Evolutionary conservation across 2,888 invertebrate genomes (phyloP).

Genomic region (Thelaira solivaga): DNA sequence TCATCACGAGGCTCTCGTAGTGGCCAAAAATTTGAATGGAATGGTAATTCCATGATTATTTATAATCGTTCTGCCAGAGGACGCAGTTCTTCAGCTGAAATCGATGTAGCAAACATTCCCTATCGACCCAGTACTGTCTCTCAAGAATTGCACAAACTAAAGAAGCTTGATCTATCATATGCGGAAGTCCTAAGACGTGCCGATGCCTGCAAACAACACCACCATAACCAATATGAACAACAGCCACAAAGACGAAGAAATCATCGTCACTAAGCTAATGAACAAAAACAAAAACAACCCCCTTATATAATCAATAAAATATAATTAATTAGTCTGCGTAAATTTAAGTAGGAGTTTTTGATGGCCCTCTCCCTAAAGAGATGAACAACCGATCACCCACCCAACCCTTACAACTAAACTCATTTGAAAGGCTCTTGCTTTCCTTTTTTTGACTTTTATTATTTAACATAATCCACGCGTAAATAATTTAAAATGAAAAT

Average conservation of each 20-base stretch:
- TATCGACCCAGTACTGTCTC: slow-evolving; percentile 86
- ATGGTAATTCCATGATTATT: slow-evolving; percentile 84
- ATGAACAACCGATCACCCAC: neutral
- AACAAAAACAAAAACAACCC: slow-evolving; percentile 6
- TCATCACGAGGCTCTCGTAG: slow-evolving; percentile 50
- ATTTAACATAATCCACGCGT: no score
- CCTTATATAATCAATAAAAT: slow-evolving; percentile 46
- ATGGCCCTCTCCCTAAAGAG: neutral
- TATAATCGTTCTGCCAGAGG: slow-evolving; percentile 79
- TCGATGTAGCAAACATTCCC: slow-evolving; percentile 75
- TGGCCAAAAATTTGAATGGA: slow-evolving; percentile 79
- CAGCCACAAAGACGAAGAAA: slow-evolving; percentile 63
- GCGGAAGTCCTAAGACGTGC: slow-evolving; percentile 88
- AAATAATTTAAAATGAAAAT: neutral
- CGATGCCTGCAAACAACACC: slow-evolving; percentile 73
- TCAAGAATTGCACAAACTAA: slow-evolving; percentile 88
- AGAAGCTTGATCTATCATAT: slow-evolving; percentile 89
- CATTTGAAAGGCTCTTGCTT: neutral
- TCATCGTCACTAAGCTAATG: slow-evolving; percentile 54
- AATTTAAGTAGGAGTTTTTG: slow-evolving; percentile 36
- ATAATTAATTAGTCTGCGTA: slow-evolving; percentile 37
- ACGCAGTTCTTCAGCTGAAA: slow-evolving; percentile 67
- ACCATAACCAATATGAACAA: slow-evolving; percentile 64
- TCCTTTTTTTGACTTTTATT: slow-evolving; percentile 1
- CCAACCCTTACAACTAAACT: slow-evolving; percentile 17